A percentile compares a stretch with the other conserved stretches of the same genome.
Evolutionary conservation across 2,113 vertebrate genomes (phyloP).

Genomic region (Peromyscus maniculatus): DNA sequence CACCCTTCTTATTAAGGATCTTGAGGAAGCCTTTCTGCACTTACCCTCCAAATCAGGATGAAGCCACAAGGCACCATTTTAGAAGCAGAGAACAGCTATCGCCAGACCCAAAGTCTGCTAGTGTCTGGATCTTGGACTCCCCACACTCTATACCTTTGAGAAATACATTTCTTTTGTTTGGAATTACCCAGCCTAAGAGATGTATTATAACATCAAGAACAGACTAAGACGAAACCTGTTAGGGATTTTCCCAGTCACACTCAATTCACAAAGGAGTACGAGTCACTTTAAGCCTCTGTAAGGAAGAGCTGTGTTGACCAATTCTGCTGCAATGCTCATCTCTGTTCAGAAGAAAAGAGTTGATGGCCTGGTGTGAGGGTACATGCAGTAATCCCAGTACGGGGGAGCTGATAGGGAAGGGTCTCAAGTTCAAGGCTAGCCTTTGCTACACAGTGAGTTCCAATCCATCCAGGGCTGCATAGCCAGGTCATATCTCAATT

Average conservation of each 20-base stretch:
- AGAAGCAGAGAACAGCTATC: neutral
- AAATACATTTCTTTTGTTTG: neutral
- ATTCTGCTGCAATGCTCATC: neutral
- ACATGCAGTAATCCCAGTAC: neutral
- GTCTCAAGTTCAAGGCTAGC: neutral
- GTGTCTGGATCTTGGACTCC: neutral
- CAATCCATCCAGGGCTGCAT: neutral
- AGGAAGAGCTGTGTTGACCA: neutral
- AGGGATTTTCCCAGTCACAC: neutral
- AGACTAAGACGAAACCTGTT: neutral
- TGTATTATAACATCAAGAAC: neutral
- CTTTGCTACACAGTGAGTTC: neutral
- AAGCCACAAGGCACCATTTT: neutral
- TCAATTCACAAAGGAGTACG: neutral
- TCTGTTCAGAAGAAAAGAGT: neutral
- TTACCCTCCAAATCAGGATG: neutral
- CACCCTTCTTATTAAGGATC: neutral
- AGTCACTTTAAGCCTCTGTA: neutral
- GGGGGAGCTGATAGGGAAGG: neutral
- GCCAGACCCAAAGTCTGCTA: neutral
- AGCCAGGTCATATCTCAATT: neutral
- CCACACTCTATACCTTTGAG: neutral
- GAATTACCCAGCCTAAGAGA: neutral
- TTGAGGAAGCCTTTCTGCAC: neutral
- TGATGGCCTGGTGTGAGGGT: neutral